Evolutionary conservation across 2,797 vertebrate species (phyloP), one percentile per base, ranked within the genome.

Genomic region (Helicolenus hilgendorfi): DNA sequence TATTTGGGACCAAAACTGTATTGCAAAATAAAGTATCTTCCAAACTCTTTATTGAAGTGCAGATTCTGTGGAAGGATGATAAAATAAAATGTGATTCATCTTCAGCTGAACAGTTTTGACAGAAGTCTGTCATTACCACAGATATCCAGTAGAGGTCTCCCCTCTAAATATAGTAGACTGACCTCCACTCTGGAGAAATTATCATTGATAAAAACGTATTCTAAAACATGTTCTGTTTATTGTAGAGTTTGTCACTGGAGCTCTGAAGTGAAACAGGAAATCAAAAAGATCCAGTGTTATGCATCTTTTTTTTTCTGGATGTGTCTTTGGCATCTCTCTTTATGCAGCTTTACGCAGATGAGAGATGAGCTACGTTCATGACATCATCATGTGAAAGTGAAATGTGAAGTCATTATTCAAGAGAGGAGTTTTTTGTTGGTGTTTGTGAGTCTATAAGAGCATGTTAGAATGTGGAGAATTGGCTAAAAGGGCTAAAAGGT

Each of bases 401-500:
- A 49, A 49, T 49, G 41, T 49, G 6, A 53, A 62, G 13, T 24
- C 3, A 6, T 49, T 8, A 24, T 72, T 53, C 36, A 3, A 49
- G 11, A 68, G n/a, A 65, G 11, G 36, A 63, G 0, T 7, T 33
- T 26, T 64, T 27, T 27, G 60, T 31, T 27, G 62, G 36, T 75
- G 36, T 82, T 83, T 79, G 26, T 72, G 27, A 35, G 63, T 81
- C 74, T 68, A 2, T 78, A 45, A 2, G 53, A 72, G 33, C 20
- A 0, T 83, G 83, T 83, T 63, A 90, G 72, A 92, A 93, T 92
- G 86, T 75, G 10, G 26, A 77, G 80, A 79, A 78, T 63, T 22
- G 24, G 64, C 6, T 9, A 8, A 31, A 20, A 5, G 71, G 91
- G 84, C 86, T 74, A 77, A 92, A 83, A 90, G 93, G 90, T 93